Percentiles rank a stretch among this genome's conserved stretches.
Evolutionary conservation across 2,797 vertebrate genomes (phyloP).

Genomic region (Melopsittacus undulatus): DNA sequence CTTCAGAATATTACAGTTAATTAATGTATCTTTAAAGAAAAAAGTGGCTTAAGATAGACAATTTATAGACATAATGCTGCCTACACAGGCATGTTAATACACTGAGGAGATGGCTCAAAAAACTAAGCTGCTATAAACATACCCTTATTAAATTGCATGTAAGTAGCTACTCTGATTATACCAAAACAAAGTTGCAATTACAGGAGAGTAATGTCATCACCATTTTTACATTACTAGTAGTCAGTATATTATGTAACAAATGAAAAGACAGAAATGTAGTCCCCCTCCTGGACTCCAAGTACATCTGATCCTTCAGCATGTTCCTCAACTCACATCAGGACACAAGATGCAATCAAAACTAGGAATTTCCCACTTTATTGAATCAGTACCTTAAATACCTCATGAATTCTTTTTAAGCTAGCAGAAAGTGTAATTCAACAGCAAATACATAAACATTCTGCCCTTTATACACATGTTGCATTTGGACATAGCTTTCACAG

Average conservation of each 20-base stretch:
- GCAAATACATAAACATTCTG: neutral
- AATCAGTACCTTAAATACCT: neutral
- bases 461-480: neutral
- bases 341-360: neutral
- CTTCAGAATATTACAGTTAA: neutral
- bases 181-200: conserved; percentile 23
- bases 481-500: neutral
- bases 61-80: neutral
- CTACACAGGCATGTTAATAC: neutral
- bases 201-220: neutral
- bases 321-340: neutral
- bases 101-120: neutral
- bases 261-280: neutral
- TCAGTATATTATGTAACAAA: neutral
- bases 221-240: neutral
- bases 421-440: neutral
- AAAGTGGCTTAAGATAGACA: neutral
- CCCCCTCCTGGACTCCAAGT: neutral
- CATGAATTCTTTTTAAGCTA: neutral
- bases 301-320: neutral
- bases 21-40: neutral
- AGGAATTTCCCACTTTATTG: neutral
- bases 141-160: neutral
- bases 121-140: neutral
- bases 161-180: neutral